Base-by-base conservation (phyloP, 2,797 vertebrate species). In the Microctenopoma lineatum region DNA sequence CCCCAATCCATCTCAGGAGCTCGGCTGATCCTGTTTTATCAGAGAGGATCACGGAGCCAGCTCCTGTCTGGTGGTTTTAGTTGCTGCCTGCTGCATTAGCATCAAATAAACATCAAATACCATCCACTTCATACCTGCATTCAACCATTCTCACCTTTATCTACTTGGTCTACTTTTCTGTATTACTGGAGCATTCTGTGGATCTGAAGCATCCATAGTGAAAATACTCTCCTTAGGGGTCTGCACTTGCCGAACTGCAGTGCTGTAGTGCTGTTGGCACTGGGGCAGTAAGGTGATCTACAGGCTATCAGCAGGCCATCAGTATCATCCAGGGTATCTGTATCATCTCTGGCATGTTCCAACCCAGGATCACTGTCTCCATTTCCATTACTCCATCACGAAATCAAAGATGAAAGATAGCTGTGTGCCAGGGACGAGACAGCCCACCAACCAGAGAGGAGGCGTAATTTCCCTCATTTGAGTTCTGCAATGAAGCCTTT, bases 261-360 rank as follows among this genome's bases (percentile, higher is more conserved):
- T 12, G 27, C 64, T 73, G 71, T 53, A 29, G 70, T 62, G 59
- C 80, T 65, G 75, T 61, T 88, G 88, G 85, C 89, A 85, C 55
- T 0, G 66, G 55, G 74, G 81, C 81, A 73, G 90, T 87, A 88
- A 92, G 74, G 83, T 81, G 88, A 91, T 91, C 85, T 62, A 36
- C 64, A 64, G 77, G 80, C 85, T 85, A 91, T 88, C 89, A 88
- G 63, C 81, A 71, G 85, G 78, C 80, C 84, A 89, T 90, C 88
- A 69, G 70, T 81, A 88, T 89, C 86, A 85, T 83, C 59, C 78
- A 34, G 75, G 56, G 77, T 88, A 90, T 91, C 87, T 75, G 75
- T 90, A 84, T 85, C 87, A 92, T 92, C 86, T 90, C 77, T 72
- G 89, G 88, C 88, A 92, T 90, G 88, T 88, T 85, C 89, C 87